Evolutionary conservation across 2,113 vertebrate genomes (phyloP), one percentile per base, ranked within the genome.

Genomic region (Calidris pugnax): DNA sequence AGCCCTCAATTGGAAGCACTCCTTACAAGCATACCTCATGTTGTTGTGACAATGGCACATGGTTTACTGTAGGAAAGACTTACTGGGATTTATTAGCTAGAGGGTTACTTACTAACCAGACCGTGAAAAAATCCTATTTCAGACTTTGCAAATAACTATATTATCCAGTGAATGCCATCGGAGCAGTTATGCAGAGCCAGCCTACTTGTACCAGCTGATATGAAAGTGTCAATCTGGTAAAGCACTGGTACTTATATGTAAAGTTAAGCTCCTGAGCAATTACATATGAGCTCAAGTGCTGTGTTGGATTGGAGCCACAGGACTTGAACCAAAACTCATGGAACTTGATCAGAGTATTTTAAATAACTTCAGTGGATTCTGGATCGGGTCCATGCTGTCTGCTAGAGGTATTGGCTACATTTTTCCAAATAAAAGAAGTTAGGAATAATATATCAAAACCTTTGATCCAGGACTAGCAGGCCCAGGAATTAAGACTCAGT

Each of bases 371-470:
- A 94, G 57, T 87, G 73, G 90, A 95, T 96, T 93, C 95, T 97
- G 96, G 92, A 93, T 77, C 82, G 35, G 59, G 48, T 97, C 97
- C 96, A 95, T 82, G 80, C 73, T 95, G 94, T 94, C 96, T 97
- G 95, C 83, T 93, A 94, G 92, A 97, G 74, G 92, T 92, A 97
- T 94, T 96, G 24, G 64, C 92, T 93, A 94, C 90, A 92, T 97
- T 95, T 97, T 97, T 97, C 94, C 96, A 97, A 97, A 96, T 96
- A 96, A 97, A 97, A 97, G 62, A 82, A 76, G 86, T 89, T 97
- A 89, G 74, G 48, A 95, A 95, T 95, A 95, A 95, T 96, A 96
- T 55, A 95, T 97, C 86, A 90, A 97, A 97, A 79, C 87, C 94
- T 95, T 97, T 97, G 94, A 97, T 97, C 81, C 71, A 66, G 62